Evolutionary conservation across 2,888 invertebrate genomes (phyloP).

Genomic region (Cinara cedri): DNA sequence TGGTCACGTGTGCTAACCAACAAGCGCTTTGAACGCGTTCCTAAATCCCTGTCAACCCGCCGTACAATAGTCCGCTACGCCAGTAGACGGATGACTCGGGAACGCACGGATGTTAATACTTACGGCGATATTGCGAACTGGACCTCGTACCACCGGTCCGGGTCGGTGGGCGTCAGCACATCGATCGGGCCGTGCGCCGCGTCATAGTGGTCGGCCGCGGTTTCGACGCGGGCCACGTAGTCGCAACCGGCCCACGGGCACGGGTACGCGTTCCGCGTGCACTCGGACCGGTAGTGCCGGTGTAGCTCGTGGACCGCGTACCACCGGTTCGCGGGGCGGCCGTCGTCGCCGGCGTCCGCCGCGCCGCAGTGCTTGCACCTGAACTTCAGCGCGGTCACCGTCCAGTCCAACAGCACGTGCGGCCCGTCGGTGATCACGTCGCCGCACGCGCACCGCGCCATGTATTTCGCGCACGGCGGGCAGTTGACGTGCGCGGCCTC

Average conservation of each 20-base stretch:
- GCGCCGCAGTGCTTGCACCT: not conserved
- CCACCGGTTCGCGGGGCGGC: constrained; percentile 5
- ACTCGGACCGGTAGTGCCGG: constrained; percentile 1
- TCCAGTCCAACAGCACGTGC: constrained; percentile 5
- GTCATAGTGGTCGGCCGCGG: constrained; percentile 5
- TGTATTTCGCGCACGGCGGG: not conserved
- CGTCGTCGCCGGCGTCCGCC: not conserved
- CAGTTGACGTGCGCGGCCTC: not conserved
- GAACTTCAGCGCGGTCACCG: constrained; percentile 14
- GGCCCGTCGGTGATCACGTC: not conserved
- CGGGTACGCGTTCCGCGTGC: not conserved
- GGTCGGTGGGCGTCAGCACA: not conserved
- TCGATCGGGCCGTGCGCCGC: constrained; percentile 4
- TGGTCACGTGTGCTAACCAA: too few relatives aligned
- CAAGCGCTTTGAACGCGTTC: too few relatives aligned
- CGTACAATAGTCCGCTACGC: too few relatives aligned
- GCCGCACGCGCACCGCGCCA: not conserved
- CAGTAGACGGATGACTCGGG: too few relatives aligned
- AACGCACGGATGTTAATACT: too few relatives aligned
- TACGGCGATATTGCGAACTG: not conserved
- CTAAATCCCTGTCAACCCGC: too few relatives aligned
- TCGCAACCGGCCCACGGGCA: not conserved
- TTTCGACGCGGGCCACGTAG: constrained; percentile 1
- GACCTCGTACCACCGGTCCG: not conserved
- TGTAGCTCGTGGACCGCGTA: not conserved